These are phyloP conservation scores for Caenorhabditis tropicalis DNA, from an alignment of 1,140 invertebrate genomes.

Conservation along the genomic window DNA sequence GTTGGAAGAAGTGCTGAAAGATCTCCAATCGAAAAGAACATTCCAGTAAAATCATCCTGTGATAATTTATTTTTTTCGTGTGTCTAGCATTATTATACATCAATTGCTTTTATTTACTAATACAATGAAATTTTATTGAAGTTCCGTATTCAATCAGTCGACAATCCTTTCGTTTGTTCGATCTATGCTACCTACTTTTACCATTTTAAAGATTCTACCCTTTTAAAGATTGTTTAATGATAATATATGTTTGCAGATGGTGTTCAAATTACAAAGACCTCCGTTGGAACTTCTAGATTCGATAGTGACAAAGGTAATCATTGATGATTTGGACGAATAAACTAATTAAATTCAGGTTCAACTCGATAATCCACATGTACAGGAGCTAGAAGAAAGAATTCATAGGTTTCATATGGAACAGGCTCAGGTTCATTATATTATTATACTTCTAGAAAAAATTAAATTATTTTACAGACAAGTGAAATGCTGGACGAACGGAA, in stretches of 20 bases:
- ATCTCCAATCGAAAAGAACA: slow-evolving; percentile 58
- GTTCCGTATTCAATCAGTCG: not conserved
- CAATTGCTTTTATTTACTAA: not conserved
- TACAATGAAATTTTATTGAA: too few species aligned
- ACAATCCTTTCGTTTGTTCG: not conserved
- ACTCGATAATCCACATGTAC: not conserved
- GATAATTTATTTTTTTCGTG: not conserved
- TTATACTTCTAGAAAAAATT: not conserved
- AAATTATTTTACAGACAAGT: not conserved
- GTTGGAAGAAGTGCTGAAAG: slow-evolving; percentile 58
- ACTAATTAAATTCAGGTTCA: not conserved
- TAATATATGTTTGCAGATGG: not conserved
- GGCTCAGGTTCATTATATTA: not conserved
- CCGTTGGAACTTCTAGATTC: not conserved
- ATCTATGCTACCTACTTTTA: too few species aligned
- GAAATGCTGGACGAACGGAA: not conserved
- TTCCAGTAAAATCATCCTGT: slow-evolving; percentile 56
- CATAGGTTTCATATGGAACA: not conserved
- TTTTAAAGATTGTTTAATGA: too few species aligned
- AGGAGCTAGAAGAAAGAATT: not conserved
- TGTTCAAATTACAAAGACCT: not conserved
- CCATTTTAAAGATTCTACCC: too few species aligned
- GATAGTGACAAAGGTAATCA: not conserved
- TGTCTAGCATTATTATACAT: not conserved
- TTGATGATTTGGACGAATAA: not conserved